Conservation (phyloP, 2,888 invertebrate species). For the Neoitamus cyanurus region DNA sequence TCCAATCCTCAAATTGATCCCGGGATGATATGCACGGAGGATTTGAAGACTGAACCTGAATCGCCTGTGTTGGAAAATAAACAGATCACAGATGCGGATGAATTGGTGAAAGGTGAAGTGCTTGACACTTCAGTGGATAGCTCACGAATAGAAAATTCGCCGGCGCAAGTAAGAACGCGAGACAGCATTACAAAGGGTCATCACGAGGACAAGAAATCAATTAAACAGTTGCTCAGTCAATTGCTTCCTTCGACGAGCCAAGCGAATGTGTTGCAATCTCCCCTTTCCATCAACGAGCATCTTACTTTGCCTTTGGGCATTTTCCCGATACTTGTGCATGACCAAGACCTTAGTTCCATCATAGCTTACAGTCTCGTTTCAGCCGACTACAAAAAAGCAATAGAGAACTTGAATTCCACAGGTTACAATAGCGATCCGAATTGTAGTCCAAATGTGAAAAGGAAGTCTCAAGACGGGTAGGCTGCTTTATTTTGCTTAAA, state of each 20-base stretch:
- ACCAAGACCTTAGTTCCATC: conserved; percentile 84
- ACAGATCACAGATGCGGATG: neutral
- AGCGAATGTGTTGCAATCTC: conserved; percentile 68
- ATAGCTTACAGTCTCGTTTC: conserved; percentile 85
- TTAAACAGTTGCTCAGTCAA: conserved; percentile 77
- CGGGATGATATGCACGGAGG: conserved; percentile 65
- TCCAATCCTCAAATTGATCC: conserved; percentile 58
- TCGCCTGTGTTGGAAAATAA: neutral
- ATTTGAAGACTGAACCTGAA: conserved; percentile 66
- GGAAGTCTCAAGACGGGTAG: conserved; percentile 62
- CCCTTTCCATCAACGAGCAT: conserved; percentile 77
- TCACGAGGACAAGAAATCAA: conserved; percentile 70
- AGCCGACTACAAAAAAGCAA: conserved; percentile 74
- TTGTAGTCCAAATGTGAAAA: conserved; percentile 61
- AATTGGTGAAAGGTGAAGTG: conserved; percentile 18
- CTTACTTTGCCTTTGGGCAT: conserved; percentile 73
- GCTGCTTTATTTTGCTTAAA: neutral
- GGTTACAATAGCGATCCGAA: conserved; percentile 49
- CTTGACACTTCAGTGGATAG: neutral
- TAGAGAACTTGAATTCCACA: conserved; percentile 66
- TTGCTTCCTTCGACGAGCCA: conserved; percentile 71
- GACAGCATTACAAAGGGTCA: conserved; percentile 50
- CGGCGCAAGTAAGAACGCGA: neutral
- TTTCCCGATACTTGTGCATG: conserved; percentile 79
- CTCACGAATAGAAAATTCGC: neutral